These are phyloP conservation scores for Drosophila pallidifrons DNA, from an alignment of 1,140 invertebrate genomes.

Conservation along the genomic window DNA sequence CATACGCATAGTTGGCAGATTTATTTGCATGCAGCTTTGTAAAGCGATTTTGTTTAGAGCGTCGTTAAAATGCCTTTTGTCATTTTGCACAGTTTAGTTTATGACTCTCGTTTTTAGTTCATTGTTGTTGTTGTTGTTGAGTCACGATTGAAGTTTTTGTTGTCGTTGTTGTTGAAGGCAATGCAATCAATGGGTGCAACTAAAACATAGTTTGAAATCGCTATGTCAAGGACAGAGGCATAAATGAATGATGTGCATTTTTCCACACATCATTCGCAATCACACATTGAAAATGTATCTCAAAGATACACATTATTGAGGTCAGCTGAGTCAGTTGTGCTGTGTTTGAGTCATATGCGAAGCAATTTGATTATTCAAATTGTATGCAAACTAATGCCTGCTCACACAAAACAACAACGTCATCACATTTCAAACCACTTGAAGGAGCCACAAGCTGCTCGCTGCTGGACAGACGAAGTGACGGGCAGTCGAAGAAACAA, in stretches of 20 bases:
- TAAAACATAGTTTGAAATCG: neutral
- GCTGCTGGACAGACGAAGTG: too few relatives aligned
- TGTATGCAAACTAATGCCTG: constrained; percentile 43
- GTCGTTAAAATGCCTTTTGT: constrained; percentile 29
- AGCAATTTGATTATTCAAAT: constrained; percentile 44
- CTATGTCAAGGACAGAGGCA: constrained; percentile 16
- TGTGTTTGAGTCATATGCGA: constrained; percentile 20
- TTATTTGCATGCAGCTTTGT: constrained; percentile 34
- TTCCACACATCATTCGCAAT: neutral
- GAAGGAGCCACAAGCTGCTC: constrained; percentile 6
- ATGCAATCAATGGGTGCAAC: constrained; percentile 10
- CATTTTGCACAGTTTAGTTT: constrained; percentile 5
- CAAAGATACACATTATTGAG: constrained; percentile 31
- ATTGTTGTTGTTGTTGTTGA: constrained; percentile 40
- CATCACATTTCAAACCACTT: constrained; percentile 28
- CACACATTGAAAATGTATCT: neutral
- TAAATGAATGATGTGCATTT: constrained; percentile 9
- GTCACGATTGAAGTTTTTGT: constrained; percentile 12
- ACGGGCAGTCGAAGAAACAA: neutral
- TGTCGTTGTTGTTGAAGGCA: constrained; percentile 2
- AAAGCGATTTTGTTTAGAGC: constrained; percentile 33
- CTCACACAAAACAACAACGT: constrained; percentile 13
- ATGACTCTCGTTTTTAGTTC: constrained; percentile 33
- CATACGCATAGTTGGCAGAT: constrained; percentile 39
- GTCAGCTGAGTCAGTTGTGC: constrained; percentile 25